Evolutionary conservation across 1,140 invertebrate genomes (phyloP), one percentile per base, ranked within the genome.

Genomic region (Hylyphantes graminicola): DNA sequence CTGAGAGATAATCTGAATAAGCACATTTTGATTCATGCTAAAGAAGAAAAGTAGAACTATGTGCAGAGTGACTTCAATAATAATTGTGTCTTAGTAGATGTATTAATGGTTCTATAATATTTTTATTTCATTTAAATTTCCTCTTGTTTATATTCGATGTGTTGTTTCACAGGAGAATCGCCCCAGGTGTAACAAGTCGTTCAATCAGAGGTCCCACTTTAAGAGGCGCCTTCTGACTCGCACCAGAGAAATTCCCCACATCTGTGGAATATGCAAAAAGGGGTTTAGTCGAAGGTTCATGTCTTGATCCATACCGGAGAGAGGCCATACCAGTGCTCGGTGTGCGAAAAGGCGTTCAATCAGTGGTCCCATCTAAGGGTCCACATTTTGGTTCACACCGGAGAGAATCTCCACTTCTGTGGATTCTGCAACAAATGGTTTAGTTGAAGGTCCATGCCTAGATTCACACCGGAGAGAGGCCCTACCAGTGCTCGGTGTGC

Each of bases 181-280:
- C 97, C 97, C 0, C 98, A 98, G 94, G 0, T 96, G 96, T 87
- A 91, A 92, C 11, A 77, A 85, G 70, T 19, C 54, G 12, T 77
- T 86, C 55, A 74, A 51, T 9, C 35, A 48, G 87, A 91, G 91
- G 87, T 97, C 96, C 50, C 98, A 96, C 0, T 90, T 98, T 51
- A 98, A 96, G 53, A 98, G 98, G 90, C 97, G 98, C 90, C 91
- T 98, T 86, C 93, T 97, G 75, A 99, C 96, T 0, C 97, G 99
- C 89, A 98, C 97, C 0, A 97, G 97, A 0, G 96, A 97, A 88
- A 97, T 98, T 88, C 97, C 97, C 0, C 98, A 98, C 90, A 94
- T 97, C 88, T 99, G 97, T 89, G 93, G 93, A 11, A 94, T 96
- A 89, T 99, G 97, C 89, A 94, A 97, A 86, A 96, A 98, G 35